Percentiles rank a stretch among this genome's conserved stretches.
Evolutionary conservation across 1,140 invertebrate species (phyloP).

Genomic region (Arctopsyche grandis): DNA sequence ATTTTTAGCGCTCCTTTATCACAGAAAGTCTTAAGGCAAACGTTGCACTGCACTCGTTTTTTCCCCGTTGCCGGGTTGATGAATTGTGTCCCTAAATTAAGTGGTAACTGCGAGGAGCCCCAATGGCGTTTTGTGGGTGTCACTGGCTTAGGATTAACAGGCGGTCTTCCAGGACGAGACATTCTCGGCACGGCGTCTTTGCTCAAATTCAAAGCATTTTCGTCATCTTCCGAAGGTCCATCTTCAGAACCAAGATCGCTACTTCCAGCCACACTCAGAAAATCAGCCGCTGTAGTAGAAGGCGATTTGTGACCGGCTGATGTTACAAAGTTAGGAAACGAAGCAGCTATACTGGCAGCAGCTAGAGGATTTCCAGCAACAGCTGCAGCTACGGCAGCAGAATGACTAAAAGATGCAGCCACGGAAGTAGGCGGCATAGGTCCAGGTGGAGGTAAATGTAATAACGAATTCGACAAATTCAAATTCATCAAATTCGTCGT

Average conservation of each 20-base stretch:
- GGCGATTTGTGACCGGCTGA: slow-evolving; percentile 58
- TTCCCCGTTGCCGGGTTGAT: slow-evolving; percentile 93
- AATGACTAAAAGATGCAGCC: slow-evolving; percentile 63
- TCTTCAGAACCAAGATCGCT: slow-evolving; percentile 61
- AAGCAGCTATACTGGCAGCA: slow-evolving; percentile 59
- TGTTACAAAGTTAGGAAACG: slow-evolving; percentile 54
- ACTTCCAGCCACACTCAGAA: slow-evolving; percentile 60
- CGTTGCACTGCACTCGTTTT: slow-evolving; percentile 97
- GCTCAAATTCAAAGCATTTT: slow-evolving; percentile 79
- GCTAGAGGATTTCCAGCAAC: slow-evolving; percentile 64
- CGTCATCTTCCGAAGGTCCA: slow-evolving; percentile 72
- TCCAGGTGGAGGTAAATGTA: slow-evolving; percentile 69
- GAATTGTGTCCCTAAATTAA: slow-evolving; percentile 88
- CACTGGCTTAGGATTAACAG: slow-evolving; percentile 78
- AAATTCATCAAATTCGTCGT: slow-evolving; percentile 70
- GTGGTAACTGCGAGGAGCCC: slow-evolving; percentile 82
- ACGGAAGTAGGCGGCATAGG: slow-evolving; percentile 71
- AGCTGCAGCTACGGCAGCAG: slow-evolving; percentile 67
- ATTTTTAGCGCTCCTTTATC: slow-evolving; percentile 99
- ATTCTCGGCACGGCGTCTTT: slow-evolving; percentile 65
- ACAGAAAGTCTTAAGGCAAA: slow-evolving; percentile 99
- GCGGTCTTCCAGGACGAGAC: slow-evolving; percentile 62
- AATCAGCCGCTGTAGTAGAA: slow-evolving; percentile 57
- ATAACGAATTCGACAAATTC: slow-evolving; percentile 67
- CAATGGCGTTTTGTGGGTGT: slow-evolving; percentile 91